Evolutionary conservation across 1,140 invertebrate species (phyloP).

Genomic region (Lasioglossum albipes): DNA sequence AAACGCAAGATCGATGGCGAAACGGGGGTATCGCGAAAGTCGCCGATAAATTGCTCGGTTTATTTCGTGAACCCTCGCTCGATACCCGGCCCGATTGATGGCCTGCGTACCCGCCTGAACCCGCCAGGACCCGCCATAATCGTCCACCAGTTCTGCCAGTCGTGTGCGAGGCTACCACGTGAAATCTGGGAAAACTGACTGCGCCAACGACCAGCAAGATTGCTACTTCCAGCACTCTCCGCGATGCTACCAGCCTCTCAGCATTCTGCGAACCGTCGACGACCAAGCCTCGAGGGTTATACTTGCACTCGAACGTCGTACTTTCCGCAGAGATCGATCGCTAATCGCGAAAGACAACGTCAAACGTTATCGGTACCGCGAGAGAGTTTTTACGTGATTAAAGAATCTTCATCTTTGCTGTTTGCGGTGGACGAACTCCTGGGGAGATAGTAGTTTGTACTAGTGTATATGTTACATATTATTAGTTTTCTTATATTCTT

Average conservation of each 20-base stretch:
- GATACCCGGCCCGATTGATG: conserved; percentile 9
- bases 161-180: too few species aligned
- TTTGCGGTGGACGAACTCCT: too few species aligned
- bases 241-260: too few species aligned
- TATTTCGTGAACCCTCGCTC: conserved; percentile 22
- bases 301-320: background rate
- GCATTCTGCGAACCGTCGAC: background rate
- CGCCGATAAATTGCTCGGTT: conserved; percentile 45
- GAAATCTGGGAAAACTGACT: too few species aligned
- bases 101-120: background rate
- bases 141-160: too few species aligned
- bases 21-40: conserved; percentile 43
- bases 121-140: too few species aligned
- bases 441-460: too few species aligned
- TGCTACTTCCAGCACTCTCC: background rate
- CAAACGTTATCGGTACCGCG: background rate
- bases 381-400: background rate
- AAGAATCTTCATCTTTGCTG: too few species aligned
- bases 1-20: conserved; percentile 66
- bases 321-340: background rate
- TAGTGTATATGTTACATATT: too few species aligned
- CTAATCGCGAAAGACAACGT: background rate
- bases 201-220: too few species aligned
- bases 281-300: background rate
- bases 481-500: too few species aligned